Evolutionary conservation across 2,888 invertebrate species (phyloP), one percentile per base, ranked within the genome.

Genomic region (Anticlea derivata): DNA sequence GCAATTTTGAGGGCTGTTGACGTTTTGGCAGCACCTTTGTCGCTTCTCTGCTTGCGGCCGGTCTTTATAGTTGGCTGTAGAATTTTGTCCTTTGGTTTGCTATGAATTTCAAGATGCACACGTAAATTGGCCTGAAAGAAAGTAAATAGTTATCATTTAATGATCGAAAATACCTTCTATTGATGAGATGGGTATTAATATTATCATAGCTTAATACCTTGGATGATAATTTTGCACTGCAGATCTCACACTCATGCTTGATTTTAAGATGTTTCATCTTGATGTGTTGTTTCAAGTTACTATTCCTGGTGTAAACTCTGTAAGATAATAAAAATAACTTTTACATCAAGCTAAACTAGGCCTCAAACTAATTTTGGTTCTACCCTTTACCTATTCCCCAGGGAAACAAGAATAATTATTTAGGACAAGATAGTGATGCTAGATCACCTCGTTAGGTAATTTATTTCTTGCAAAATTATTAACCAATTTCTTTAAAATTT

Each of bases 281-380:
- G 47, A 93, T 81, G 58, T 94, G 94, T 45, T 89, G 84, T 1
- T 80, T 85, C 11, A 94, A 78, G 78, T 93, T 94, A 30, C 83
- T 86, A 58, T 90, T 90, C 53, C 88, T 90, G 3, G 83, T 78
- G 69, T 93, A 94, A 46, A 75, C 72, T 37, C 91, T 88, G 78
- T 24, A 78, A 83, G 41, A 45, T 10, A 29, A 52, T 47, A 23
- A 45, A 29, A 30, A 26, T 20, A 13, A 1, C 7, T n/a, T 17
- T n/a, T 17, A n/a, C 7, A 23, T 23, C 1, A 23, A 23, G 5
- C 7, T 4, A 23, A 7, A 23, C 4, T 23, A 23, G 23, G n/a
- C n/a, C n/a, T n/a, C n/a, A n/a, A n/a, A n/a, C n/a, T n/a, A 27
- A 10, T 5, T 27, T 17, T 4, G 2, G 2, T 17, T 17, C 17